Evolutionary conservation across 2,797 vertebrate species (phyloP).

Genomic region (Chelonia mydas): DNA sequence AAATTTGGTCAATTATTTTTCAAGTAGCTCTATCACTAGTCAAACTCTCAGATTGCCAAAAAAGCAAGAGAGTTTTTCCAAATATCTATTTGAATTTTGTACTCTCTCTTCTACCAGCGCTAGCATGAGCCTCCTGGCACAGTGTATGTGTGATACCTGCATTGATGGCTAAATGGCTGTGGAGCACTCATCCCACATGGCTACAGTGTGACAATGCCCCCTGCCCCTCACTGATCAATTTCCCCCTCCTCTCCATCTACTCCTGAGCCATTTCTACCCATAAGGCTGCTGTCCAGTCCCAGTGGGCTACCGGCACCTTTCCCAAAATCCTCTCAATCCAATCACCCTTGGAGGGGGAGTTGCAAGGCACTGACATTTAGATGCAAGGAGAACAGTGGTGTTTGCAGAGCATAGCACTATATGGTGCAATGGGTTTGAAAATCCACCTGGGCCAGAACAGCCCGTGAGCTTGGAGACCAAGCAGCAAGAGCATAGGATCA

Average conservation of each 20-base stretch:
- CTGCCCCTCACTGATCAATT: not conserved
- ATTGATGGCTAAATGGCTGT: not conserved
- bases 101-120: not conserved
- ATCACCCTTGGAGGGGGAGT: too few relatives aligned
- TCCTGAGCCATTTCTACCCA: not conserved
- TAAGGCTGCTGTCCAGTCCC: not conserved
- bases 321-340: not conserved
- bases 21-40: not conserved
- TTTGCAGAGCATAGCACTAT: not conserved
- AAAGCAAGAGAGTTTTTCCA: not conserved
- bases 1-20: not conserved
- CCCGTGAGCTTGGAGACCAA: rapidly evolving
- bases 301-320: not conserved
- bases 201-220: not conserved
- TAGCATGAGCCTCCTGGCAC: not conserved
- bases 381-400: not conserved
- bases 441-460: not conserved
- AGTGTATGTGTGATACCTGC: not conserved
- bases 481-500: not conserved
- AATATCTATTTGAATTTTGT: not conserved
- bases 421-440: not conserved
- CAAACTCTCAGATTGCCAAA: not conserved
- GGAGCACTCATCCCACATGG: not conserved
- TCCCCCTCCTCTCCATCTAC: not conserved
- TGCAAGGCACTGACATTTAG: not conserved